Percentiles rank a stretch among this genome's conserved stretches.
Conservation (phyloP, 2,113 vertebrate species). For the Kryptolebias marmoratus region DNA sequence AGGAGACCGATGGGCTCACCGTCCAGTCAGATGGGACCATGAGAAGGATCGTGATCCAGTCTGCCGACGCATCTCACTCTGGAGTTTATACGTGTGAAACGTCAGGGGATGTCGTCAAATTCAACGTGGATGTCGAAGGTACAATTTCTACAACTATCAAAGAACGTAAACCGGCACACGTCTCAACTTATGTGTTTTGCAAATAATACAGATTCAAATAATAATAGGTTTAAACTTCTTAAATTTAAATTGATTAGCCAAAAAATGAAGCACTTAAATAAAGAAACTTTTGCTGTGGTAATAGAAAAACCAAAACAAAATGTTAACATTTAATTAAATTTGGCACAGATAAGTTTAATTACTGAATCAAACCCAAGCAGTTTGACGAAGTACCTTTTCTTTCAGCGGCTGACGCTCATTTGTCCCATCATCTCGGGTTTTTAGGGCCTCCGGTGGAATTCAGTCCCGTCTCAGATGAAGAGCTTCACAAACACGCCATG, state of each 20-base stretch:
- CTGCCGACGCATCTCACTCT: conserved; percentile 72
- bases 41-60: conserved; percentile 79
- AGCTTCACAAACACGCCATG: conserved; percentile 75
- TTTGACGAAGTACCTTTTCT: not conserved
- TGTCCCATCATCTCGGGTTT: not conserved
- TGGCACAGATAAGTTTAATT: too few relatives aligned
- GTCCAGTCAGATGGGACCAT: conserved; percentile 81
- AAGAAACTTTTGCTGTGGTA: too few relatives aligned
- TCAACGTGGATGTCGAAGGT: conserved; percentile 80
- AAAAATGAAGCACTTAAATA: too few relatives aligned
- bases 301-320: too few relatives aligned
- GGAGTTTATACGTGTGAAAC: conserved; percentile 81
- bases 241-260: too few relatives aligned
- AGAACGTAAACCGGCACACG: too few relatives aligned
- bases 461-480: conserved; percentile 63
- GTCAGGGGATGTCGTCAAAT: conserved; percentile 70
- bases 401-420: not conserved
- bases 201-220: too few relatives aligned
- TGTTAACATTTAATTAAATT: too few relatives aligned
- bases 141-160: not conserved
- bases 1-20: conserved; percentile 57
- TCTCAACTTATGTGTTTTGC: not conserved
- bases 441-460: conserved; percentile 76
- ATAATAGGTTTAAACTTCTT: too few relatives aligned
- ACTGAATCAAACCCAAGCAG: too few relatives aligned